These are phyloP conservation scores for Hemibagrus guttatus DNA, from an alignment of 2,797 vertebrate species.

Conservation along the genomic window DNA sequence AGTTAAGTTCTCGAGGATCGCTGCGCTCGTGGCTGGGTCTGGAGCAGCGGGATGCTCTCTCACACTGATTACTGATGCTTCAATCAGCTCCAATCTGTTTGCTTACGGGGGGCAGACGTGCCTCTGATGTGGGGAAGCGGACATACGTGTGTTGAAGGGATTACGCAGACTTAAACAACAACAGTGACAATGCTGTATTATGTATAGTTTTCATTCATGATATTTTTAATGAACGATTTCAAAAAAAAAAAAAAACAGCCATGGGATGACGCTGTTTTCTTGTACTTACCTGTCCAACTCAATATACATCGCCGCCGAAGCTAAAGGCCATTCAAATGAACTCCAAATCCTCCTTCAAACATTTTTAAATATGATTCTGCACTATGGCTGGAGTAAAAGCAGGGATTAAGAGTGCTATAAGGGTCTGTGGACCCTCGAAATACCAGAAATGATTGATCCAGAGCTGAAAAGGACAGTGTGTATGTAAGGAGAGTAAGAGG, in stretches of 20 bases:
- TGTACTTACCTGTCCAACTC: neutral
- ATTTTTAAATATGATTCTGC: constrained; percentile 48
- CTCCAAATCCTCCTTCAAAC: constrained; percentile 44
- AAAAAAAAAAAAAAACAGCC: neutral
- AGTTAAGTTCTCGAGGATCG: constrained; percentile 41
- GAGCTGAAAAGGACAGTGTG: constrained; percentile 12
- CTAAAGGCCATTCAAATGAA: constrained; percentile 37
- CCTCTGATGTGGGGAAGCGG: constrained; percentile 16
- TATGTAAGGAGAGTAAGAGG: neutral
- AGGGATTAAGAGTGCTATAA: constrained; percentile 46
- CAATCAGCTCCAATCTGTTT: constrained; percentile 52
- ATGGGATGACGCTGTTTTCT: neutral
- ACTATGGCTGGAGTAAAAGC: constrained; percentile 35
- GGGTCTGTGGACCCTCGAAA: constrained; percentile 38
- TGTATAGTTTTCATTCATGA: too few relatives aligned
- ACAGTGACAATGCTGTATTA: neutral
- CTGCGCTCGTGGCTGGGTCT: constrained; percentile 27
- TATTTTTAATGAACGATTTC: neutral
- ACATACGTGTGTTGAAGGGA: neutral
- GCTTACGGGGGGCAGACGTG: constrained; percentile 33
- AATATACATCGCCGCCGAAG: neutral
- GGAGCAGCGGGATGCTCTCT: constrained; percentile 34
- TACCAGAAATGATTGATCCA: constrained; percentile 51
- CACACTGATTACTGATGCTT: constrained; percentile 49
- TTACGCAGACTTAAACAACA: neutral